Base-by-base conservation (phyloP, 2,797 vertebrate species). In the Danio aesculapii region DNA sequence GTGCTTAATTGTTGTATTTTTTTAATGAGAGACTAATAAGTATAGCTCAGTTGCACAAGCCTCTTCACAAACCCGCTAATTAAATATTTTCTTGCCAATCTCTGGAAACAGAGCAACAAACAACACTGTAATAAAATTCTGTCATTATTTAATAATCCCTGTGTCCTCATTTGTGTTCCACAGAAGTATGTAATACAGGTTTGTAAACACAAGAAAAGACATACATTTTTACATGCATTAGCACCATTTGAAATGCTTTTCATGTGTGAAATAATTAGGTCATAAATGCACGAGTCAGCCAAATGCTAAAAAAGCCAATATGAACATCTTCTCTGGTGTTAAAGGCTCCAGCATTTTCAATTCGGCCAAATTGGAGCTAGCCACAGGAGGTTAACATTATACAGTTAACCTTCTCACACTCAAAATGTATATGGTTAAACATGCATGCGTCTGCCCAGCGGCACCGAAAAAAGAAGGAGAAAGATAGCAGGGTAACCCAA, bases 341-440 rank as follows among this genome's bases (percentile, higher is more conserved):
- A 81, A 83, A 77, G 75, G 81, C 70, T 83, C 72, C 39, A 19
- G 62, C 46, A 53, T 86, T 82, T 86, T 83, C 78, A 78, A 83
- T 85, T 75, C 50, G 17, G 67, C 66, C 66, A 79, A 84, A 86
- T 81, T 86, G 81, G 76, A 83, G 77, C 67, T 84, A 76, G 75
- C 83, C 85, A 83, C 71, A 13, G 78, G 83, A 79, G 85, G 85
- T 81, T 84, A 84, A 85, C 79, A 70, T 86, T 85, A 86, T 84
- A 83, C 84, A 84, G 85, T 86, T 83, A 86, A 84, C 83, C 83
- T 86, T 75, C 81, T 85, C 81, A 84, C 85, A 82, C 76, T 58
- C 52, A 49, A 72, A 63, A 58, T 75, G 78, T 85, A 79, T 85
- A 87, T 79, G 85, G 83, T 85, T 87, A 85, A 85, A 85, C 85